Evolutionary conservation across 2,797 vertebrate genomes (phyloP), one percentile per base, ranked within the genome.

Genomic region (Enteromius treurensis): DNA sequence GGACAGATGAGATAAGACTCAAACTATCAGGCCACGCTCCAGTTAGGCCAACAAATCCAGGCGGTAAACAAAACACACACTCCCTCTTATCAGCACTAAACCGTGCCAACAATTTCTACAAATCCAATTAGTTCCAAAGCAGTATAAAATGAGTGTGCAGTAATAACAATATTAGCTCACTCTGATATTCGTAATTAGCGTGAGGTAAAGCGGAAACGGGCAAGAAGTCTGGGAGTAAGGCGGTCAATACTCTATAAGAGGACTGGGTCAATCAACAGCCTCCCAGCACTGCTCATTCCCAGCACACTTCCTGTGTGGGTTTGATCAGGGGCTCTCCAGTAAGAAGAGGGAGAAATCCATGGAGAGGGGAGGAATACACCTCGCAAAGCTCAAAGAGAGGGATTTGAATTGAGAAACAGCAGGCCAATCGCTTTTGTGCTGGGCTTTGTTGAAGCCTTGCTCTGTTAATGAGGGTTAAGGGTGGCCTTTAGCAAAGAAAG

Each of bases 401-500:
- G 40, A 80, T 81, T 89, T 79, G 86, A 84, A 91, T 86, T 90
- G 76, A 10, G 87, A 91, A 88, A 92, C 13, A 92, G 90, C 92
- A 92, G 89, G 91, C 91, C 89, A 90, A 89, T 89, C 90, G 90
- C 92, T 92, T 90, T 91, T 89, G 86, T 91, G 91, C 87, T 88
- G 85, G 81, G 51, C 92, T 93, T 93, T 93, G 93, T 94, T 92
- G 92, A 92, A 90, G 90, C 88, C 84, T 90, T 89, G 86, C 87
- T 86, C 90, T 42, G 23, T 92, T 91, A 93, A 92, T 90, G 55
- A 81, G 55, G 69, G 69, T 60, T 77, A 81, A 81, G 69, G 32
- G 69, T 49, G 79, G 69, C 55, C 21, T 81, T 64, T 81, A 81
- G 53, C n/a, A 37, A 34, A 34, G 19, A 73, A 73, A 34, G 26